A percentile compares a stretch with the other conserved stretches of the same genome.
Conservation (phyloP, 1,140 invertebrate genomes). For the Hyles vespertilio region DNA sequence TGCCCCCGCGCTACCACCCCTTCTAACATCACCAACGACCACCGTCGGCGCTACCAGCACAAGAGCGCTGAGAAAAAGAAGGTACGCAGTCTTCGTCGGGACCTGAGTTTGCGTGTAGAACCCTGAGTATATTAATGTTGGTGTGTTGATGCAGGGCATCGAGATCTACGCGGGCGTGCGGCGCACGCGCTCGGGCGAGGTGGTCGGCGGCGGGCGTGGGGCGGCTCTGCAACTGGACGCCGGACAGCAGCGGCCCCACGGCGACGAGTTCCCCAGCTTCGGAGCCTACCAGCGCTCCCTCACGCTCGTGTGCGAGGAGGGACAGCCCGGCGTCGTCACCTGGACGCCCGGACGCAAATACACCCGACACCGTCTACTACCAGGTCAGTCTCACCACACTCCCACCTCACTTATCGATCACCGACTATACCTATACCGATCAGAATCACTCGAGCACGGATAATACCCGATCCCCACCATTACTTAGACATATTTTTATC, state of each 20-base stretch:
- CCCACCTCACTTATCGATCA: too few relatives aligned
- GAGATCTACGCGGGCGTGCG: constrained; percentile 88
- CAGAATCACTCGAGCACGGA: too few relatives aligned
- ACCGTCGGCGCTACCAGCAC: constrained; percentile 90
- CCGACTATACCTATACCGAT: too few relatives aligned
- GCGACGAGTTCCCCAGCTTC: constrained; percentile 89
- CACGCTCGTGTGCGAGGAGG: constrained; percentile 87
- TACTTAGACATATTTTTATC: too few relatives aligned
- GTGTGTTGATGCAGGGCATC: constrained; percentile 77
- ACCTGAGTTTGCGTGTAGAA: too few relatives aligned
- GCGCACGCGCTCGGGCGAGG: constrained; percentile 79
- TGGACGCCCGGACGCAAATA: constrained; percentile 92
- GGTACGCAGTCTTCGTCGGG: constrained; percentile 62
- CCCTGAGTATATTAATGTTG: too few relatives aligned
- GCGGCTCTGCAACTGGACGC: constrained; percentile 90
- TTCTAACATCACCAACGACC: constrained; percentile 97
- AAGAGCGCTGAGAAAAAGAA: constrained; percentile 89
- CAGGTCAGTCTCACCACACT: constrained; percentile 77
- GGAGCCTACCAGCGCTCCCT: constrained; percentile 92
- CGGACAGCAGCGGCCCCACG: constrained; percentile 81
- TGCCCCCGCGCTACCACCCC: constrained; percentile 92
- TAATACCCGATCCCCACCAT: too few relatives aligned
- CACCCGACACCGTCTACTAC: constrained; percentile 94
- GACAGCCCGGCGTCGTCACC: constrained; percentile 88
- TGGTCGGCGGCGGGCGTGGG: constrained; percentile 85